Base-by-base conservation (phyloP, 2,797 vertebrate species). In the Sebastiscus tertius region DNA sequence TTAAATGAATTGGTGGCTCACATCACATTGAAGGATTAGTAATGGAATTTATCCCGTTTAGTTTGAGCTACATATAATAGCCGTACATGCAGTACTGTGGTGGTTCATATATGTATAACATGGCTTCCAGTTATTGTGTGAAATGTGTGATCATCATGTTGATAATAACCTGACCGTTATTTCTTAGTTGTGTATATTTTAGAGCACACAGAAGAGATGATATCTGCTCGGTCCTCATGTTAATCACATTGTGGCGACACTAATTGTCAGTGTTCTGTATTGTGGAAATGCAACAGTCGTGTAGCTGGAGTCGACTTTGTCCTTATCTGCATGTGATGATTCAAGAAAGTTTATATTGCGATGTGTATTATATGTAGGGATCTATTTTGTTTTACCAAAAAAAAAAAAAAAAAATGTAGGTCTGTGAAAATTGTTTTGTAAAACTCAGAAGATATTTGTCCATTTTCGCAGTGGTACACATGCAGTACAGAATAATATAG, bases 401-500 rank as follows among this genome's bases (percentile, higher is more conserved):
- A 46, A 18, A 18, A 8, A n/a, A 42, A 18, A 46, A 46, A 46
- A 46, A 95, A 94, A 72, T 71, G 73, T 88, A 85, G 94, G 93
- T 96, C 89, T 95, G 93, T 97, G 95, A 95, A 96, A 94, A 94
- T 93, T 95, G 95, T 97, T 97, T 97, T 96, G 92, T 96, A 96
- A 94, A 95, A 93, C 94, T 93, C 95, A 94, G 91, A 94, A 68
- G 66, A 81, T 95, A 94, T 77, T 80, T 92, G 93, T 95, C 89
- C 80, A 91, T 92, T 29, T 96, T 95, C 95, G 93, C 93, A 96
- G 95, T 95, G 96, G 96, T 96, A 95, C 92, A 96, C 96, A 96
- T 93, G 75, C 87, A 86, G 82, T 63, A 67, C 74, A 88, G 70
- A 81, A 85, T 84, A 74, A 76, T 85, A 87, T 90, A 87, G 86